Percentiles rank a stretch among this genome's conserved stretches.
phyloP scores from a whole-genome alignment of 2,888 invertebrate species.

The Altica lythri region DNA sequence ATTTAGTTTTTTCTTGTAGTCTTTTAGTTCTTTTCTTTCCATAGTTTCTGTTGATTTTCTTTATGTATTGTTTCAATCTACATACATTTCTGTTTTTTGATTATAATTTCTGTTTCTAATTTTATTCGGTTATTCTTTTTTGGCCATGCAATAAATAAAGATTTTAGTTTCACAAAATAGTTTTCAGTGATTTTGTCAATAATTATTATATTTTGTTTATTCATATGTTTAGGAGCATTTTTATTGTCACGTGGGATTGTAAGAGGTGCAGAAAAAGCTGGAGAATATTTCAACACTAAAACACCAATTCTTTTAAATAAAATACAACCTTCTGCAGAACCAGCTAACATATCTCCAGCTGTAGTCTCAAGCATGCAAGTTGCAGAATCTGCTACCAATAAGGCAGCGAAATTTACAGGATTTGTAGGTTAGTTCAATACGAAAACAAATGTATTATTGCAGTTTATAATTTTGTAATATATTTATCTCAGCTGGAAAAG shows the following conservation, averaged over 20 bases:
- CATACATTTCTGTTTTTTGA: too few species aligned
- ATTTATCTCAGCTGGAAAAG: slow-evolving; percentile 59
- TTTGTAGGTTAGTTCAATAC: slow-evolving; percentile 65
- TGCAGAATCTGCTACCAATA: slow-evolving; percentile 69
- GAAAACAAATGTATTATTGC: not conserved
- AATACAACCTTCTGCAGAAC: slow-evolving; percentile 58
- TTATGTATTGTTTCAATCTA: too few species aligned
- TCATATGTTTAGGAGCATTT: slow-evolving; percentile 62
- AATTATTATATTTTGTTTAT: too few species aligned
- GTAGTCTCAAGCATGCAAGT: slow-evolving; percentile 65
- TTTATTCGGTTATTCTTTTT: too few species aligned
- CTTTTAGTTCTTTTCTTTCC: too few species aligned
- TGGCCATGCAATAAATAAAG: not conserved
- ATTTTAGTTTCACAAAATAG: not conserved
- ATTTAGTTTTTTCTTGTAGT: too few species aligned
- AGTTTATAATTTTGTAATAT: too few species aligned
- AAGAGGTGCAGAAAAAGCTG: slow-evolving; percentile 69
- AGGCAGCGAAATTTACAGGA: slow-evolving; percentile 71
- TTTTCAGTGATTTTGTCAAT: not conserved
- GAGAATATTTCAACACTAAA: slow-evolving; percentile 63
- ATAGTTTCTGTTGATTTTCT: too few species aligned
- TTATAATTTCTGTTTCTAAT: too few species aligned
- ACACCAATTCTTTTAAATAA: slow-evolving; percentile 66
- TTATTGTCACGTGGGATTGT: slow-evolving; percentile 69
- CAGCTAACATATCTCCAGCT: slow-evolving; percentile 60